Evolutionary conservation across 2,797 vertebrate genomes (phyloP), one percentile per base, ranked within the genome.

Genomic region (Tinamus major): DNA sequence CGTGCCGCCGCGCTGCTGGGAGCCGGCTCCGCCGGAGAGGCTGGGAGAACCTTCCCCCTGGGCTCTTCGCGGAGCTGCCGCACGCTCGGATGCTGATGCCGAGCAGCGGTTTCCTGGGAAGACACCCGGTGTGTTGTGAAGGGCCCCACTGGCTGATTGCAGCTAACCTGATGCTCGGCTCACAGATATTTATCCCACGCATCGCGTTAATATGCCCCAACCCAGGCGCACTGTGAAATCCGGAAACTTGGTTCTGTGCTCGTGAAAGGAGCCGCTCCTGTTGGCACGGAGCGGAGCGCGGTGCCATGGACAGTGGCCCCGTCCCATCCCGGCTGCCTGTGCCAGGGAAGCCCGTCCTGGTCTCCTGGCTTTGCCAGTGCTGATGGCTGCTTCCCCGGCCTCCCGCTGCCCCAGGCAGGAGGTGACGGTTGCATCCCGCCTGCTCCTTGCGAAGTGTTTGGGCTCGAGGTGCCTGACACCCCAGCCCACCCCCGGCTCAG

Each of bases 21-120:
- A 92, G 46, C 33, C 39, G 41, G 67, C 53, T 79, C 61, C 44
- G 42, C 41, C 85, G 94, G 89, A 85, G 87, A 90, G 93, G 87
- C 86, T 94, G 95, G 69, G 61, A 71, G 78, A 69, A 92, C 65
- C 69, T 64, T 87, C 69, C 18, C 68, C 65, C 90, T 62, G n/a
- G 80, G 81, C 89, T 80, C 77, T n/a, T 56, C 31, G 90, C 92
- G 90, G 89, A 86, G 87, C 95, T 92, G 87, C 4, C 13, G 85
- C 95, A 95, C 90, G 96, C 97, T 97, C 96, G 95, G 96, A 95
- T 96, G 96, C 94, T 96, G 94, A 96, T 96, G 89, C 61, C 79
- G 87, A 94, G 90, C 89, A 79, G 89, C 89, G 87, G 95, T 94
- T 96, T 96, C 85, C 93, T 92, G 91, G 80, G 90, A 94, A 96